Percentiles rank a stretch among this genome's conserved stretches.
Evolutionary conservation across 2,797 vertebrate species (phyloP).

Genomic region (Ctenosaura bakeri): DNA sequence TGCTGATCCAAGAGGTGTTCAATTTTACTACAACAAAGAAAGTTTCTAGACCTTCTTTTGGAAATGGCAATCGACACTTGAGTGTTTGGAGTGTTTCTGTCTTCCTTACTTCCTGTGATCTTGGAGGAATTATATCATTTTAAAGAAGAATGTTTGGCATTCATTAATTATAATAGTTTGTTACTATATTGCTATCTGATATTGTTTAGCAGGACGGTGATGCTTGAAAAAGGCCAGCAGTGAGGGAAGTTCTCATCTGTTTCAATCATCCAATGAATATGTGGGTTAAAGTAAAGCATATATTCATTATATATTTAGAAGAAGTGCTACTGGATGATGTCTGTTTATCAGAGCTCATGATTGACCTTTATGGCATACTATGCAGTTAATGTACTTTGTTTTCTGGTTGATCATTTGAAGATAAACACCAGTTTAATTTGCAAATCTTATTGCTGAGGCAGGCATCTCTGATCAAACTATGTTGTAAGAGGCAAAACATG

Average conservation of each 20-base stretch:
- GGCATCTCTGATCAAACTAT: no score
- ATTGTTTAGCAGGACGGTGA: not conserved
- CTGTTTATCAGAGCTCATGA: no score
- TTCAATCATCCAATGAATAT: not conserved
- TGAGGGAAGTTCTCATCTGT: not conserved
- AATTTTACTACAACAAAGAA: conserved; percentile 86
- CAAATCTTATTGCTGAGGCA: no score
- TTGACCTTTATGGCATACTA: no score
- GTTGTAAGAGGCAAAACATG: no score
- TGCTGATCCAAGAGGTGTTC: conserved; percentile 82
- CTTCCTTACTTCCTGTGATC: not conserved
- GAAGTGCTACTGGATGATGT: no score
- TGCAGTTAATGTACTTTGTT: no score
- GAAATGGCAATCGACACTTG: not conserved
- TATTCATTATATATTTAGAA: no score
- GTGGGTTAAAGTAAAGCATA: no score
- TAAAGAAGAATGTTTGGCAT: conserved; percentile 19
- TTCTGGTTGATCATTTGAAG: no score
- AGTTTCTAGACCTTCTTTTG: conserved; percentile 76
- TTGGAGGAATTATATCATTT: conserved; percentile 22
- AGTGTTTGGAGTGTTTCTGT: not conserved
- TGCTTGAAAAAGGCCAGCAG: not conserved
- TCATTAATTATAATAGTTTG: not conserved
- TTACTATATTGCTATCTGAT: not conserved
- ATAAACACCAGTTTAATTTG: no score